A percentile compares a stretch with the other conserved stretches of the same genome.
phyloP scores from a whole-genome alignment of 2,113 vertebrate species.

The Nannobrachium achirus region DNA sequence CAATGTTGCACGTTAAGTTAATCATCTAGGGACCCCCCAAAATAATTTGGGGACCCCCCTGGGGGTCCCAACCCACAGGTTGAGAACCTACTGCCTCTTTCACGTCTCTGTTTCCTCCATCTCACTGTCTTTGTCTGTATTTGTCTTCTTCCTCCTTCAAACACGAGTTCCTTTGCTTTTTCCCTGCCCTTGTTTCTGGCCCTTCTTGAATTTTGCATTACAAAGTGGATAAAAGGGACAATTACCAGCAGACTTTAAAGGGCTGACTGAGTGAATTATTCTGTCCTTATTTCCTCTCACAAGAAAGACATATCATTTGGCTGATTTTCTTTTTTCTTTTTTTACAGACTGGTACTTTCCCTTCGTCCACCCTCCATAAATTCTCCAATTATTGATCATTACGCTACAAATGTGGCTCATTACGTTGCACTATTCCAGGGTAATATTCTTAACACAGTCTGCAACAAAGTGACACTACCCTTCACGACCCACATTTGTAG shows the following conservation, averaged over 20 bases:
- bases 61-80: too few species aligned
- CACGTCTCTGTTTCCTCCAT: not conserved
- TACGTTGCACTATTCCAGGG: slow-evolving; percentile 56
- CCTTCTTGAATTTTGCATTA: slow-evolving; percentile 55
- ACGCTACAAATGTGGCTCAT: slow-evolving; percentile 58
- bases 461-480: slow-evolving; percentile 35
- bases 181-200: slow-evolving; percentile 18
- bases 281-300: slow-evolving; percentile 41
- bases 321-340: slow-evolving; percentile 40
- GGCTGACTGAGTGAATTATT: slow-evolving; percentile 43
- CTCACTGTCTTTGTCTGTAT: slow-evolving; percentile 3
- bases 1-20: too few species aligned
- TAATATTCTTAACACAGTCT: slow-evolving; percentile 36
- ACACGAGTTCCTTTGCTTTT: not conserved
- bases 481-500: slow-evolving; percentile 37
- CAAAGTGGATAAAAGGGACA: slow-evolving; percentile 49
- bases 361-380: slow-evolving; percentile 58
- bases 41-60: too few species aligned
- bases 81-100: too few species aligned
- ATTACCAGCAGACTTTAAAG: slow-evolving; percentile 37
- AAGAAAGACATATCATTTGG: slow-evolving; percentile 44
- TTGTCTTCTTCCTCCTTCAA: slow-evolving; percentile 5
- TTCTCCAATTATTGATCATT: slow-evolving; percentile 66
- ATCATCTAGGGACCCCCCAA: too few species aligned
- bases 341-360: slow-evolving; percentile 46